A percentile compares a stretch with the other conserved stretches of the same genome.
phyloP scores from a whole-genome alignment of 2,113 vertebrate genomes.

The Lepus americanus region DNA sequence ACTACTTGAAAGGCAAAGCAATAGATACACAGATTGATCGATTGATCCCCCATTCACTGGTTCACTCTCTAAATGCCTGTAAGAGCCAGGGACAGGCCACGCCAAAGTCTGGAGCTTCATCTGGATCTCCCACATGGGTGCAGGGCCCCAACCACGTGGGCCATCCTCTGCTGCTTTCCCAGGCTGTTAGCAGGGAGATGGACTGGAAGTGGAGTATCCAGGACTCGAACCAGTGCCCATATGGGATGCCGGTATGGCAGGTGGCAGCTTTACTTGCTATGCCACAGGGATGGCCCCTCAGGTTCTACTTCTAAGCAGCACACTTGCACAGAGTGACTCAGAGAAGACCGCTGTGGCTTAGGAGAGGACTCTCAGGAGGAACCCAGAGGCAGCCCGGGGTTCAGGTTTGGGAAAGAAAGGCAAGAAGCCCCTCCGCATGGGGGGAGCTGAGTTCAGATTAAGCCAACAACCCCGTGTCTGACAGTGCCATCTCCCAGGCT shows the following conservation, averaged over 20 bases:
- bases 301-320: background rate
- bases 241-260: no score
- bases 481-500: background rate
- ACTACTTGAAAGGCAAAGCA: no score
- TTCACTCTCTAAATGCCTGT: background rate
- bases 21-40: no score
- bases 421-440: background rate
- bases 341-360: background rate
- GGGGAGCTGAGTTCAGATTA: background rate
- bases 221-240: no score
- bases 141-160: no score
- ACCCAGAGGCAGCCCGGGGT: background rate
- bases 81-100: background rate
- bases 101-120: no score
- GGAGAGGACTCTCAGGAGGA: background rate
- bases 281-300: background rate
- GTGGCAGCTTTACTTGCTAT: no score
- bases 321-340: background rate
- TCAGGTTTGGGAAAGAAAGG: slow-evolving; percentile 15
- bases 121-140: no score
- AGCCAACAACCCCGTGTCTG: background rate
- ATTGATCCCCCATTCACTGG: background rate
- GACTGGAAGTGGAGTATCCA: no score
- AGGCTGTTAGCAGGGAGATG: no score
- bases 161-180: no score